Conservation (phyloP, 2,888 invertebrate genomes). For the Thecocarcelia acutangulata region DNA sequence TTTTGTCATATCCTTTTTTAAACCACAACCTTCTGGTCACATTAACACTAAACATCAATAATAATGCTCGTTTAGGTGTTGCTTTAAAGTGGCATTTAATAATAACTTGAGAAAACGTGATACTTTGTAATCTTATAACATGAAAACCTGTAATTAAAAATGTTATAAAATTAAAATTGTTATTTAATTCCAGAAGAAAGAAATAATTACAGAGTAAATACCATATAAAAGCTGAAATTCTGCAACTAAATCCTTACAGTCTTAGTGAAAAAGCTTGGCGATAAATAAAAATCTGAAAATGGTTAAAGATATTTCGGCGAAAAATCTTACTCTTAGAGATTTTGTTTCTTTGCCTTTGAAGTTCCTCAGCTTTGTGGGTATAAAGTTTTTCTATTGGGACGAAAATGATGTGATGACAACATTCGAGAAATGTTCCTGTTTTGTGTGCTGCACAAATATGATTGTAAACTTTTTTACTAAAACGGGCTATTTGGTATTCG, state of each 20-base stretch:
- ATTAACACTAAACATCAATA: neutral
- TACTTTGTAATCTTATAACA: slow-evolving; percentile 24
- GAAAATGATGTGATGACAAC: slow-evolving; percentile 37
- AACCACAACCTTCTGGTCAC: no score
- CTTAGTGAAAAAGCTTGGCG: neutral
- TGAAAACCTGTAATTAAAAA: slow-evolving; percentile 32
- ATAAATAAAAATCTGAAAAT: neutral
- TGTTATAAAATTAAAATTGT: no score
- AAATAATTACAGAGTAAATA: neutral
- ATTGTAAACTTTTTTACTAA: neutral
- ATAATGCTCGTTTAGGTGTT: neutral
- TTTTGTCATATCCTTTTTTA: no score
- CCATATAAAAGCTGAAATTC: neutral
- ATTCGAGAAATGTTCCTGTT: slow-evolving; percentile 5
- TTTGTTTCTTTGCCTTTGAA: slow-evolving; percentile 34
- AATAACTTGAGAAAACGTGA: neutral
- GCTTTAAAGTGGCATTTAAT: neutral
- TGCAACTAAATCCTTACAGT: no score
- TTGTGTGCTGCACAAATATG: neutral
- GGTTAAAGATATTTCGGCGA: neutral
- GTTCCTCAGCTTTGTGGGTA: slow-evolving; percentile 32
- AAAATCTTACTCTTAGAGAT: slow-evolving; percentile 20
- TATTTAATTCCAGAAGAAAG: slow-evolving; percentile 3
- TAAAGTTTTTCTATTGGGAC: slow-evolving; percentile 45
- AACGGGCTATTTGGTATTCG: slow-evolving; percentile 4